Evolutionary conservation across 2,113 vertebrate genomes (phyloP).

Genomic region (Thamnophis sirtalis): DNA sequence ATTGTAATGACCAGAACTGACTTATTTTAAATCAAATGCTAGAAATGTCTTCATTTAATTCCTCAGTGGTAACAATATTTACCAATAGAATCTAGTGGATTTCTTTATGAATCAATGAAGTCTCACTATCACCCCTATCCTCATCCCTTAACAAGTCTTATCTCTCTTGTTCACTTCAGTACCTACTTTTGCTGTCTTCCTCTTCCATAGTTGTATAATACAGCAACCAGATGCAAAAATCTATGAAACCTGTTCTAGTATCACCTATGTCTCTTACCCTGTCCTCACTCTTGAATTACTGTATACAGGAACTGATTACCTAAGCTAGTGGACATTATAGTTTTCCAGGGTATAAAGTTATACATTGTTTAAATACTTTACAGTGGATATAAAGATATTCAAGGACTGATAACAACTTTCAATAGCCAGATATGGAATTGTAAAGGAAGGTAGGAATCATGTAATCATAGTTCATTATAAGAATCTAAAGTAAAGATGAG

Average conservation of each 20-base stretch:
- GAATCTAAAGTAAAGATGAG: neutral
- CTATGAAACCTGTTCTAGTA: neutral
- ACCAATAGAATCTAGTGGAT: neutral
- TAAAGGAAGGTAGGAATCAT: neutral
- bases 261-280: neutral
- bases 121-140: neutral
- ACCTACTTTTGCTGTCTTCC: neutral
- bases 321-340: neutral
- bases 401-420: neutral
- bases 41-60: neutral
- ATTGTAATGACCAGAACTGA: too few species aligned
- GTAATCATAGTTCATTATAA: neutral
- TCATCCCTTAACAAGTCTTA: neutral
- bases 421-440: neutral
- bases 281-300: neutral
- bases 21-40: neutral
- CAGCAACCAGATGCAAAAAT: neutral
- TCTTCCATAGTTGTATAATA: neutral
- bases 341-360: neutral
- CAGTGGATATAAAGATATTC: neutral
- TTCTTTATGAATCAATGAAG: neutral
- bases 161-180: neutral
- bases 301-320: neutral
- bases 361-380: too few species aligned
- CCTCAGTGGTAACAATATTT: neutral